Conservation (phyloP, 2,888 invertebrate species). For the Melikaiella ostensackeni region DNA sequence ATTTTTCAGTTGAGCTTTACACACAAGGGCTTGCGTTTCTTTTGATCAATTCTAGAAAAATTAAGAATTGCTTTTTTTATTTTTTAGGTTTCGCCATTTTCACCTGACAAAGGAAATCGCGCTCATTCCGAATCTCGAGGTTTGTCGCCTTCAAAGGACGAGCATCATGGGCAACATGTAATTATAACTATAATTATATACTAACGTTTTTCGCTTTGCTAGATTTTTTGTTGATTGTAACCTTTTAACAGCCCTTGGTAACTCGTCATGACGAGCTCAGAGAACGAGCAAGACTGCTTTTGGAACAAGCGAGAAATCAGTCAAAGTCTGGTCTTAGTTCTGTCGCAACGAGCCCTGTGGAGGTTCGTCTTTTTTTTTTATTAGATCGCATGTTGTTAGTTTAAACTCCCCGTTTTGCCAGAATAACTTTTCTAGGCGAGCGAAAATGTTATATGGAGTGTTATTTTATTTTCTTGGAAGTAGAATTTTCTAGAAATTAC, state of each 20-base stretch:
- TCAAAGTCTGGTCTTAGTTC: conserved; percentile 77
- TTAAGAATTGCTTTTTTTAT: conserved; percentile 21
- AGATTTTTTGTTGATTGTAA: conserved; percentile 66
- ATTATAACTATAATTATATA: conserved; percentile 66
- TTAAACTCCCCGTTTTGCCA: conserved; percentile 10
- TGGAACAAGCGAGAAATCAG: conserved; percentile 85
- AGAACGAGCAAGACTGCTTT: conserved; percentile 89
- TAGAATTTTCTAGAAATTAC: conserved; percentile 1
- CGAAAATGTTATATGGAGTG: conserved; percentile 25
- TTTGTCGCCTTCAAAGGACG: conserved; percentile 70
- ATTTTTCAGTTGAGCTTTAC: conserved; percentile 42
- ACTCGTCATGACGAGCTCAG: conserved; percentile 91
- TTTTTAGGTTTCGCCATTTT: conserved; percentile 66
- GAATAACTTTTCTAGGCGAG: neutral
- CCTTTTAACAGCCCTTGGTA: conserved; percentile 83
- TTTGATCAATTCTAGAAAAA: neutral
- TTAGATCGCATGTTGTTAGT: conserved; percentile 13
- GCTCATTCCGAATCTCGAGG: conserved; percentile 71
- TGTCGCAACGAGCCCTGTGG: conserved; percentile 79
- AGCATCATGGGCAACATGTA: conserved; percentile 73
- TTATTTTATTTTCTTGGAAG: neutral
- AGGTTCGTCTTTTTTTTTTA: conserved; percentile 72
- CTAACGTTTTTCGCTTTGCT: conserved; percentile 33
- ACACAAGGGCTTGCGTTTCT: neutral
- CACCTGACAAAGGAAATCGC: conserved; percentile 69